These are phyloP conservation scores for Bambusicola thoracicus DNA, from an alignment of 2,113 vertebrate genomes.

Conservation along the genomic window DNA sequence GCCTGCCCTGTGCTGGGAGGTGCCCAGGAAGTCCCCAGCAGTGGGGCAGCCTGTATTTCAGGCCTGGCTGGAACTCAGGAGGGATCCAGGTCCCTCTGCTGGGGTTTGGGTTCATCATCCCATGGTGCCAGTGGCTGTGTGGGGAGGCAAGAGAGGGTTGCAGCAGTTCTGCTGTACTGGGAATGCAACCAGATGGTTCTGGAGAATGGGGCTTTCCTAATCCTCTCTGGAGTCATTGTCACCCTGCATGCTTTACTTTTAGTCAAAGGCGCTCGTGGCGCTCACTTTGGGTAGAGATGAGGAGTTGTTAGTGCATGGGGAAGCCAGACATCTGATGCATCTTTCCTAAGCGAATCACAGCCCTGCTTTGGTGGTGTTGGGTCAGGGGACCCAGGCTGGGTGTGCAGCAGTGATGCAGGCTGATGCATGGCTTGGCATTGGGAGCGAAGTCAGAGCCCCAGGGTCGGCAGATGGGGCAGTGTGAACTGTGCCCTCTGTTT, in stretches of 20 bases:
- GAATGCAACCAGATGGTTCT: slow-evolving; percentile 3
- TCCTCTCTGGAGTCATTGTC: background rate
- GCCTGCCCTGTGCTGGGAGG: background rate
- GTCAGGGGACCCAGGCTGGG: background rate
- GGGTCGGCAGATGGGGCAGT: background rate
- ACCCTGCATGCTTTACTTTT: background rate
- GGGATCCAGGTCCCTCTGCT: background rate
- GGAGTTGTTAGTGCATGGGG: background rate
- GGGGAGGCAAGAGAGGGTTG: background rate
- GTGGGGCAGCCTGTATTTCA: background rate
- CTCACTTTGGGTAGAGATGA: background rate
- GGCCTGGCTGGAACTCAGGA: background rate
- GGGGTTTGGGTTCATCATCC: too few relatives aligned
- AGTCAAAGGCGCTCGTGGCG: background rate
- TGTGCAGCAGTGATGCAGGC: background rate
- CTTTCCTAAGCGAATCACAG: background rate
- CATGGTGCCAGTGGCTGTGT: background rate
- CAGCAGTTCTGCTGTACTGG: background rate
- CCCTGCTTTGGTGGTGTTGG: background rate
- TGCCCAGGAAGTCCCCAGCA: background rate
- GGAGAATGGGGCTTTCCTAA: background rate
- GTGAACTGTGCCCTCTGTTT: background rate
- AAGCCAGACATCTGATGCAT: background rate
- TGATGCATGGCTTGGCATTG: accelerated
- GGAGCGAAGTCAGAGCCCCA: background rate